These are phyloP conservation scores for Phaonia tiefii DNA, from an alignment of 2,888 invertebrate species.

Conservation along the genomic window DNA sequence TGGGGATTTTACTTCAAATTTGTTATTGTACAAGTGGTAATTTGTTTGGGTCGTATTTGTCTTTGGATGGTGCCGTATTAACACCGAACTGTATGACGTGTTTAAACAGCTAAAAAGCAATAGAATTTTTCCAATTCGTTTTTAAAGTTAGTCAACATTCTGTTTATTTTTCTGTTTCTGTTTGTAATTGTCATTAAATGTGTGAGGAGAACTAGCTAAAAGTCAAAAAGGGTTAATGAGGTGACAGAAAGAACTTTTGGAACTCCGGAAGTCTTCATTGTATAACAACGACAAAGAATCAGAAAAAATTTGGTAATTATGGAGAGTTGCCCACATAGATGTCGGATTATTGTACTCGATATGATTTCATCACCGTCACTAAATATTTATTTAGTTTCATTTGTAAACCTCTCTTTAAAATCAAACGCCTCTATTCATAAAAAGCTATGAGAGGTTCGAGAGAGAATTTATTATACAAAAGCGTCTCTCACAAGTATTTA, in stretches of 20 bases:
- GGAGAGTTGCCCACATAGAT: no score
- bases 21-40: constrained; percentile 23
- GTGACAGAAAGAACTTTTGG: not conserved
- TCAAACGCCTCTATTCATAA: no score
- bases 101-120: constrained; percentile 1
- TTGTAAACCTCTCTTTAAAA: no score
- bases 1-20: no score
- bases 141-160: constrained; percentile 48
- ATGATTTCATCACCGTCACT: no score
- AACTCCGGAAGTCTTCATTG: not conserved
- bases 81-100: constrained; percentile 22
- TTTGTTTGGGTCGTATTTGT: constrained; percentile 31
- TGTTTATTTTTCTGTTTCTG: not conserved
- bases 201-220: not conserved
- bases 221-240: not conserved
- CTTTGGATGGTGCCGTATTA: constrained; percentile 28
- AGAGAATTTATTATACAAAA: no score
- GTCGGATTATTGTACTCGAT: no score
- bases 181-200: constrained; percentile 42
- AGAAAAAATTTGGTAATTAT: no score
- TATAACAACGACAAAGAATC: no score
- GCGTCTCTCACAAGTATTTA: no score
- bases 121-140: constrained; percentile 34
- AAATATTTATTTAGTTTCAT: no score
- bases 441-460: no score